Conservation (phyloP, 1,140 invertebrate species). For the Lasioglossum albipes region DNA sequence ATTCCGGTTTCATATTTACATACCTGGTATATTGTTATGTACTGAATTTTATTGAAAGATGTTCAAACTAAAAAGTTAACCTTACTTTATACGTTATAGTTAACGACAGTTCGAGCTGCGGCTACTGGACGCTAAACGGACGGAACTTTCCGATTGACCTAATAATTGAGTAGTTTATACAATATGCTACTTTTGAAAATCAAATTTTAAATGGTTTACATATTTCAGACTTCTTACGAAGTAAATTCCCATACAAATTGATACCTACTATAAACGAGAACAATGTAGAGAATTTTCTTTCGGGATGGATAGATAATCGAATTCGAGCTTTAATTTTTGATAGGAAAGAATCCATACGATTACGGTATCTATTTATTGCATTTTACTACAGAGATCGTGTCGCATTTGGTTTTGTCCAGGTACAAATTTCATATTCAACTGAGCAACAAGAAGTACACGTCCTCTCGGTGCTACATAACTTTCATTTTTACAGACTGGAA, state of each 20-base stretch:
- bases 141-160: too few relatives aligned
- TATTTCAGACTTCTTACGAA: conserved; percentile 89
- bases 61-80: too few relatives aligned
- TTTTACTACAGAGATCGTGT: conserved; percentile 92
- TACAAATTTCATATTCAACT: conserved; percentile 48
- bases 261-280: conserved; percentile 86
- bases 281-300: conserved; percentile 89
- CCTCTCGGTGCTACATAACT: conserved; percentile 30
- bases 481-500: conserved; percentile 82
- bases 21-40: too few relatives aligned
- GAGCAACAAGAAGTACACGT: not conserved
- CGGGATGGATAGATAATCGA: conserved; percentile 94
- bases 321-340: conserved; percentile 94
- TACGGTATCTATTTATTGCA: conserved; percentile 93
- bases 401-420: conserved; percentile 90
- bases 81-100: too few relatives aligned
- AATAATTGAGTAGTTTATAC: conserved; percentile 1
- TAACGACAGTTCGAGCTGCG: too few relatives aligned
- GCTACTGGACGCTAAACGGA: too few relatives aligned
- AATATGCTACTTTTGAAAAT: not conserved
- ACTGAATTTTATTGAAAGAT: too few relatives aligned
- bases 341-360: conserved; percentile 85
- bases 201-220: not conserved
- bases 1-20: too few relatives aligned
- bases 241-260: conserved; percentile 90